These are phyloP conservation scores for Nymphalis io DNA, from an alignment of 1,140 invertebrate genomes.

Conservation along the genomic window DNA sequence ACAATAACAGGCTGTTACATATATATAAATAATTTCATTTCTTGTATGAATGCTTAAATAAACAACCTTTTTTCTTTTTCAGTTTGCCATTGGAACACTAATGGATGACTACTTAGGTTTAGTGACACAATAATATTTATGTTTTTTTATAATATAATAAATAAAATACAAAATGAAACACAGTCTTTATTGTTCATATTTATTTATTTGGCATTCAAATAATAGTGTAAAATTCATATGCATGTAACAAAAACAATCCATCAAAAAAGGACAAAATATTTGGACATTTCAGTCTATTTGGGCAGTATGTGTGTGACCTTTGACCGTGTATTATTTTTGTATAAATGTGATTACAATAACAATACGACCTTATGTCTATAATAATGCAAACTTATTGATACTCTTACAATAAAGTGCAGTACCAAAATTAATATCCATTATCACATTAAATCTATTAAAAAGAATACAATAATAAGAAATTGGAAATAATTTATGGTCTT, in stretches of 20 bases:
- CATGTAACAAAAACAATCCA: slow-evolving; percentile 72
- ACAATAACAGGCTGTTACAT: too few relatives aligned
- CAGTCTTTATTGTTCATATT: slow-evolving; percentile 49
- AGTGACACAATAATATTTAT: slow-evolving; percentile 73
- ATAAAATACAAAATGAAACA: slow-evolving; percentile 50
- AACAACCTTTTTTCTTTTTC: slow-evolving; percentile 77
- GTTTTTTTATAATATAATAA: slow-evolving; percentile 32
- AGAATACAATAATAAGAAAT: background rate
- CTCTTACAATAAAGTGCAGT: slow-evolving; percentile 30
- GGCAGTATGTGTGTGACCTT: slow-evolving; percentile 61
- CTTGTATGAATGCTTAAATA: background rate
- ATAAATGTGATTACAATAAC: slow-evolving; percentile 35
- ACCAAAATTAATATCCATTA: slow-evolving; percentile 16
- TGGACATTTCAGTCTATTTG: slow-evolving; percentile 77
- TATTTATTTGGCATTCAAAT: slow-evolving; percentile 80
- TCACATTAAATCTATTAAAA: slow-evolving; percentile 1
- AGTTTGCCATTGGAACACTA: slow-evolving; percentile 99
- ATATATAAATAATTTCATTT: too few relatives aligned
- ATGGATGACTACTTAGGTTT: slow-evolving; percentile 98
- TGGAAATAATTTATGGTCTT: too few relatives aligned
- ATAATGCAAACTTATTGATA: slow-evolving; percentile 40
- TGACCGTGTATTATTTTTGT: slow-evolving; percentile 34
- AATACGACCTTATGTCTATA: slow-evolving; percentile 43
- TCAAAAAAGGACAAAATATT: slow-evolving; percentile 74
- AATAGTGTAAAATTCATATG: slow-evolving; percentile 70